phyloP scores from a whole-genome alignment of 2,113 vertebrate genomes.

The Rhea pennata region DNA sequence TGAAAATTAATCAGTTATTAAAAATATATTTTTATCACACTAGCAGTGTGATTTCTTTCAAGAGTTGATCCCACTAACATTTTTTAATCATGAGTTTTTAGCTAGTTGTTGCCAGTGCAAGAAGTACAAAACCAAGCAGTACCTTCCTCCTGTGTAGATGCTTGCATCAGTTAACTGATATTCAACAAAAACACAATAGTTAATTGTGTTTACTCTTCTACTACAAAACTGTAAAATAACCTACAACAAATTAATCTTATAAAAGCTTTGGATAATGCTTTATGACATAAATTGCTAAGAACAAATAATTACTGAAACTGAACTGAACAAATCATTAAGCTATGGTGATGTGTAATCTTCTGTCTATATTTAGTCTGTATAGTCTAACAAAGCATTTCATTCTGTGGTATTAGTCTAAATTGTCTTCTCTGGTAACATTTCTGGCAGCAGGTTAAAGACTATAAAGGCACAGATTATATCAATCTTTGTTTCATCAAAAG shows the following conservation, averaged over 20 bases:
- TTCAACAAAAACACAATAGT: not conserved
- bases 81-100: not conserved
- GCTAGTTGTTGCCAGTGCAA: not conserved
- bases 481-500: not conserved
- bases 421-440: not conserved
- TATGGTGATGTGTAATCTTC: not conserved
- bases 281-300: not conserved
- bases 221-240: not conserved
- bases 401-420: not conserved
- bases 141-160: not conserved
- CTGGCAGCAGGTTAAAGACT: not conserved
- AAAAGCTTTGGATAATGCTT: not conserved
- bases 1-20: not conserved
- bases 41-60: not conserved
- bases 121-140: not conserved
- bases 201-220: not conserved
- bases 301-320: not conserved
- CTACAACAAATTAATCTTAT: not conserved
- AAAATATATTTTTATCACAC: not conserved
- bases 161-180: not conserved
- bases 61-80: not conserved
- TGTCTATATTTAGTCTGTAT: not conserved
- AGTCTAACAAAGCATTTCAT: not conserved
- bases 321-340: not conserved
- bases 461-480: not conserved